Base-by-base conservation (phyloP, 2,113 vertebrate genomes). In the Uria lomvia region DNA sequence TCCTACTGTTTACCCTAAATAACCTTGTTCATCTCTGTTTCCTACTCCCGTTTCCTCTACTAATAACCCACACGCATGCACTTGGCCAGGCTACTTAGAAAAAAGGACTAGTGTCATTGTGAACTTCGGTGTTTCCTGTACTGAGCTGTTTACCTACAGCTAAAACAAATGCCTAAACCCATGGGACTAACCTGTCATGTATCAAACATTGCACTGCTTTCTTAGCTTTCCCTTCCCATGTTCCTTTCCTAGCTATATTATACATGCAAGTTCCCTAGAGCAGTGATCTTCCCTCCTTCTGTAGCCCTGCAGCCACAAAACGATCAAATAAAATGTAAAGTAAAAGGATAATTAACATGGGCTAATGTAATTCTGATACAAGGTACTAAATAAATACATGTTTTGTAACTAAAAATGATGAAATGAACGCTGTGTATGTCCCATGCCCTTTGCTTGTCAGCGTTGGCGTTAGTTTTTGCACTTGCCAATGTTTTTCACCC, bases 1-100 rank as follows among this genome's bases (percentile, higher is more conserved):
- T 94, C 77, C 77, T 90, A 16, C 40, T 87, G 36, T 79, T 96
- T 94, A 94, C 70, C 89, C 89, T 68, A 95, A 92, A 92, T 82
- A 79, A 89, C 70, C 80, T 82, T 42, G 36, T 93, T 86, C 66
- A 36, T 88, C 86, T 75, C 70, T 81, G 65, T 93, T 94, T 95
- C 88, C 68, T 89, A 63, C 40, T 86, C 24, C 43, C 14, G 43
- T 71, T 92, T 92, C 91, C 83, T 81, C 68, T 84, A 2, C 68
- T 82, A 62, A 62, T 89, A 90, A 87, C 21, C 40, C 36, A 11
- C 52, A 29, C 10, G 18, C 30, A 22, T 36, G 66, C 20, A 5
- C 21, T 77, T 63, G 68, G 68, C 53, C 53, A 65, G 52, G 80
- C 43, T 71, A 12, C 43, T 82, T 43, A 68, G 40, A 68, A 47